A percentile compares a stretch with the other conserved stretches of the same genome.
Conservation (phyloP, 2,888 invertebrate genomes). For the Cephus pygmeus region DNA sequence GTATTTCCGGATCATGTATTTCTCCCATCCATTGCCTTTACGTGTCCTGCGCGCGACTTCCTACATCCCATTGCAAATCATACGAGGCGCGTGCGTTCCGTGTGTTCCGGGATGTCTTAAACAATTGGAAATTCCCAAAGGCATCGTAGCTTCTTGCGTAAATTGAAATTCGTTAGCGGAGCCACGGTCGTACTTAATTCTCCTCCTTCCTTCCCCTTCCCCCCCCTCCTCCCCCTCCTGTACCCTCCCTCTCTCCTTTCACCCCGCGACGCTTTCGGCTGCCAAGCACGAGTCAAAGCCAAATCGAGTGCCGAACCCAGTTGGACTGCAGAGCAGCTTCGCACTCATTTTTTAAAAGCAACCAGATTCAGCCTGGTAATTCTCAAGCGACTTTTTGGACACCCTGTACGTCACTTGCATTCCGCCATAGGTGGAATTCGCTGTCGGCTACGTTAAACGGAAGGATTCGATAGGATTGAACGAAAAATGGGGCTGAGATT, state of each 20-base stretch:
- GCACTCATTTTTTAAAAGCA: not conserved
- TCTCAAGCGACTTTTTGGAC: not conserved
- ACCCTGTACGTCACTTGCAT: not conserved
- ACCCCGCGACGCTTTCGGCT: not conserved
- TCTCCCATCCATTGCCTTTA: not conserved
- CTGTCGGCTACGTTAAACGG: not conserved
- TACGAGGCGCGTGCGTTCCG: not conserved
- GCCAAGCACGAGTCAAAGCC: not conserved
- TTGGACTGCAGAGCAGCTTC: not conserved
- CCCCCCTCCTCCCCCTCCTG: too few species aligned
- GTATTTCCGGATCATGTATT: not conserved
- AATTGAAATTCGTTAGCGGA: not conserved
- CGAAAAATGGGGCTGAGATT: not conserved
- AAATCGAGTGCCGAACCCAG: not conserved
- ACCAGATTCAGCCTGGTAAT: not conserved
- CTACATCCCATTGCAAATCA: not conserved
- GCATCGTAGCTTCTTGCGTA: not conserved
- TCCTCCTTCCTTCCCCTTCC: accelerated
- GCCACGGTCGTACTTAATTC: too few species aligned
- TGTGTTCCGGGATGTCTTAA: not conserved
- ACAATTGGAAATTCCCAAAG: not conserved
- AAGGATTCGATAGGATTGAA: not conserved
- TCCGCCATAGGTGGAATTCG: not conserved
- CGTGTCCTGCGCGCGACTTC: not conserved
- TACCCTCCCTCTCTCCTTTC: too few species aligned